Conservation (phyloP, 2,113 vertebrate species). For the Pelobates fuscus region DNA sequence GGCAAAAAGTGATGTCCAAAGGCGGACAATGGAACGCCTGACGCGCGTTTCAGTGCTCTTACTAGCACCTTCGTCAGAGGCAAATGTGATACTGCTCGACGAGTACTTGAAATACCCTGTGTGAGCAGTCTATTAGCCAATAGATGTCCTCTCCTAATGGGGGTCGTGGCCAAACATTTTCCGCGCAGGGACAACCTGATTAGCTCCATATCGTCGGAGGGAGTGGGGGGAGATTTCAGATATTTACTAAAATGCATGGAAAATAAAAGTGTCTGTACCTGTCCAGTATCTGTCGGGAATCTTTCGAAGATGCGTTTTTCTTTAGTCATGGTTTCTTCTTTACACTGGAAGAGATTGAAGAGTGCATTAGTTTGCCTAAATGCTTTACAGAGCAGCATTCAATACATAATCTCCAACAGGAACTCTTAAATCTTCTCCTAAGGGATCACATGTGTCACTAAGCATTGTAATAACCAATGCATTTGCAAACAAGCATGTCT, state of each 20-base stretch:
- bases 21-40: no score
- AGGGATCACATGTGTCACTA: neutral
- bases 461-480: neutral
- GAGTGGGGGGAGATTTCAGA: no score
- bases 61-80: no score
- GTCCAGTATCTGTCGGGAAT: slow-evolving; percentile 1
- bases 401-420: slow-evolving; percentile 4
- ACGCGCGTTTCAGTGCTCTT: no score
- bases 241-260: neutral
- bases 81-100: no score
- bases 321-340: slow-evolving; percentile 34
- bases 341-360: slow-evolving; percentile 19
- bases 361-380: neutral
- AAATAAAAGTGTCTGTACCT: slow-evolving; percentile 13
- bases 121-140: no score
- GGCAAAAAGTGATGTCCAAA: no score
- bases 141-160: no score
- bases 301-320: slow-evolving; percentile 23
- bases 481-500: neutral
- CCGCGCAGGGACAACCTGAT: no score
- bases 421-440: neutral
- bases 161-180: no score
- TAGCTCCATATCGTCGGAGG: no score
- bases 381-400: neutral
- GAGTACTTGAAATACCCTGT: no score